Base-by-base conservation (phyloP, 2,113 vertebrate species). In the Dromas ardeola region DNA sequence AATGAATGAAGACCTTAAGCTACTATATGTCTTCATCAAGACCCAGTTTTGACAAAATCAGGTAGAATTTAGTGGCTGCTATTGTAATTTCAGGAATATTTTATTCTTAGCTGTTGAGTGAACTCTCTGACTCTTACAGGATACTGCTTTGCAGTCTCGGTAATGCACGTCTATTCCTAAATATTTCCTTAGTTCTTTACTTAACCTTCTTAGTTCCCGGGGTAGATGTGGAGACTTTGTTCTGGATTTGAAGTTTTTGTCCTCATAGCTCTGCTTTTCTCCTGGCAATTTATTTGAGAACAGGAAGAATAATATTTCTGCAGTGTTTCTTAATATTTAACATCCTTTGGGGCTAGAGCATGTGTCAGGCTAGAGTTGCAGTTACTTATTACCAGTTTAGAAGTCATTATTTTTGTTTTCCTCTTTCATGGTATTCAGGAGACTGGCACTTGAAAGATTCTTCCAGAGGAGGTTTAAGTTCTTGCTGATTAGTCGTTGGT, bases 361-460 rank as follows among this genome's bases (percentile, higher is more conserved):
- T 56, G 6, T 92, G 84, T 93, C 96, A 97, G 79, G 62, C 71
- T 90, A 72, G 47, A 89, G 86, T 43, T 96, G 69, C 45, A 80
- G 82, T 97, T 97, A 89, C 91, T 98, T 97, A 96, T 96, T 86
- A 63, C 43, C 34, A 78, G 66, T 83, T 95, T 92, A 36, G 38
- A 92, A 71, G 81, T 90, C 47, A 80, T 97, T 62, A 78, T 90
- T 97, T 96, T 97, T 95, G 88, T 56, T 97, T 97, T 97, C 81
- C 82, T 62, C 5, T 81, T 71, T 61, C 71, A 18, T 69, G 56
- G 38, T 67, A 38, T 97, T 96, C 79, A 71, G 13, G 87, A 94
- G 87, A 81, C 76, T 85, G 86, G 30, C 34, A 42, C 87, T 95
- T 96, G 82, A 98, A 94, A 97, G 81, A 88, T 94, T 88, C 85